A percentile compares a stretch with the other conserved stretches of the same genome.
Conservation (phyloP, 2,113 vertebrate species). For the Apteryx owenii region DNA sequence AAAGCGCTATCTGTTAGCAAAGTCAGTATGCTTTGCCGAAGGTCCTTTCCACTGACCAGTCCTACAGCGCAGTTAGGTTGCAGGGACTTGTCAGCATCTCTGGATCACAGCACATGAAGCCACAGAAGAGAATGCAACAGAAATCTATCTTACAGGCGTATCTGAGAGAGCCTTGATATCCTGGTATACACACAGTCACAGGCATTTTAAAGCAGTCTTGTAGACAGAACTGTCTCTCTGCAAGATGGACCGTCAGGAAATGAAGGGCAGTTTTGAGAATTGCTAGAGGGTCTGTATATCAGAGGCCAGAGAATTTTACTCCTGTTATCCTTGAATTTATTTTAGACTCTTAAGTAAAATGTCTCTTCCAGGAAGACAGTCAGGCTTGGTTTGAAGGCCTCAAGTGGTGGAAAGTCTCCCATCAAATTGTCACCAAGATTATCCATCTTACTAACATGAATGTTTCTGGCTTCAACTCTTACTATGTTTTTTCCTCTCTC, state of each 20-base stretch:
- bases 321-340: background rate
- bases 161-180: background rate
- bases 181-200: background rate
- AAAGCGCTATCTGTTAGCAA: background rate
- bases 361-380: background rate
- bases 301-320: background rate
- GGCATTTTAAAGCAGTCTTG: background rate
- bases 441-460: background rate
- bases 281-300: background rate
- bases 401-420: background rate
- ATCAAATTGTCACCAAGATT: background rate
- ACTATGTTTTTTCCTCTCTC: background rate
- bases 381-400: background rate
- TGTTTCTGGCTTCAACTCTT: background rate
- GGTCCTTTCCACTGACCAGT: background rate
- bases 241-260: background rate
- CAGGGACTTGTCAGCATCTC: background rate
- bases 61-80: background rate
- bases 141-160: background rate
- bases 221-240: background rate
- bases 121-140: background rate
- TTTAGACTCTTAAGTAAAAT: background rate
- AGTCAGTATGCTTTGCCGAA: background rate
- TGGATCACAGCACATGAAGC: background rate
- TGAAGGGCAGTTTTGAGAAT: background rate